These are phyloP conservation scores for Drosophila emarginata DNA, from an alignment of 2,888 invertebrate species.

Conservation along the genomic window DNA sequence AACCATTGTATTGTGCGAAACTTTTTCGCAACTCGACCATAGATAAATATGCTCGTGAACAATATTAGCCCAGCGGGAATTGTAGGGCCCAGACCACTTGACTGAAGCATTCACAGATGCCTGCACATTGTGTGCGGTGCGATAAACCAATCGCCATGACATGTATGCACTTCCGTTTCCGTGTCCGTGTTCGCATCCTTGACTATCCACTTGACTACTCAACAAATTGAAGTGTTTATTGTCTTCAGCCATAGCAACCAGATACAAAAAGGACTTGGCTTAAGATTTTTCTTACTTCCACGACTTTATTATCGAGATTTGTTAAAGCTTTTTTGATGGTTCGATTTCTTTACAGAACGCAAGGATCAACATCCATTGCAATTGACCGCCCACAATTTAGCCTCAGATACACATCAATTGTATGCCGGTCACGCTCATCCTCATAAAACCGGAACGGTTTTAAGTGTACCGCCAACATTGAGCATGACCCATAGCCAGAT, in stretches of 20 bases:
- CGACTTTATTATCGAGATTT: neutral
- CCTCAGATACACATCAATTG: conserved; percentile 68
- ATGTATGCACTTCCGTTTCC: conserved; percentile 51
- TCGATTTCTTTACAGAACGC: conserved; percentile 63
- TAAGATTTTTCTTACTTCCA: neutral
- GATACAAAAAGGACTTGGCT: neutral
- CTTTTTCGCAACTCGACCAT: conserved; percentile 27
- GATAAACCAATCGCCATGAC: conserved; percentile 60
- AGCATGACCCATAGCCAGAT: conserved; percentile 74
- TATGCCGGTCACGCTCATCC: conserved; percentile 50
- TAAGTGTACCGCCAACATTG: conserved; percentile 77
- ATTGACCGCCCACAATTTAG: conserved; percentile 74
- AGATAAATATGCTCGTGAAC: conserved; percentile 19
- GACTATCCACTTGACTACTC: conserved; percentile 23
- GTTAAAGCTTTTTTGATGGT: neutral
- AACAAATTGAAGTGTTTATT: conserved; percentile 33
- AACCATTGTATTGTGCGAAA: conserved; percentile 53
- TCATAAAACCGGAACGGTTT: conserved; percentile 44
- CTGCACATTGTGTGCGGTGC: conserved; percentile 44
- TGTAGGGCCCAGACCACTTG: conserved; percentile 34
- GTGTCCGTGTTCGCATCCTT: conserved; percentile 40
- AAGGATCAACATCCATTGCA: conserved; percentile 77
- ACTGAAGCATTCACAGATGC: conserved; percentile 38
- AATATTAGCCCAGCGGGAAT: conserved; percentile 43
- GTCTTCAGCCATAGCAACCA: conserved; percentile 15